Evolutionary conservation across 2,888 invertebrate genomes (phyloP).

Genomic region (Caenorhabditis zanzibari): DNA sequence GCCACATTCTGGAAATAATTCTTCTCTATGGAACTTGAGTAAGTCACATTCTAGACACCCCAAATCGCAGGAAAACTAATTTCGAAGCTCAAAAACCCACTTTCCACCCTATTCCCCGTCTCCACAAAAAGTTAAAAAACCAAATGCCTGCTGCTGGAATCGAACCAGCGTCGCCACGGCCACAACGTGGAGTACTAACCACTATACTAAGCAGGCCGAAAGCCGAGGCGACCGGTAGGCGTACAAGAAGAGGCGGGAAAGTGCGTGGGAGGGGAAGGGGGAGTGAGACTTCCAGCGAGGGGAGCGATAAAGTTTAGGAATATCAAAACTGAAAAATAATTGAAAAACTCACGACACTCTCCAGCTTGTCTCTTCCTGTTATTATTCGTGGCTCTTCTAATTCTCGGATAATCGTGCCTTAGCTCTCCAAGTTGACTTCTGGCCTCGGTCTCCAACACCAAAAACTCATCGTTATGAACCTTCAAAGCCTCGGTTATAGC

Average conservation of each 20-base stretch:
- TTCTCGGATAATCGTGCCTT: slow-evolving; percentile 37
- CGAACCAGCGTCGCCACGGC: slow-evolving; percentile 81
- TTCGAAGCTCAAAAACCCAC: not conserved
- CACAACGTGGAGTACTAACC: slow-evolving; percentile 82
- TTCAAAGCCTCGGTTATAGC: slow-evolving; percentile 57
- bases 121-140: slow-evolving; percentile 24
- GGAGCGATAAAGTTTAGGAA: not conserved
- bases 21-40: too few species aligned
- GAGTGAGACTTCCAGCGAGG: too few species aligned
- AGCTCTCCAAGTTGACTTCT: slow-evolving; percentile 53
- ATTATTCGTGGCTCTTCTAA: slow-evolving; percentile 44
- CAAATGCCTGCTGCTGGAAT: slow-evolving; percentile 73
- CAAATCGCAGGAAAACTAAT: not conserved
- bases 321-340: not conserved
- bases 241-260: too few species aligned
- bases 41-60: too few species aligned
- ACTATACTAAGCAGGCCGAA: slow-evolving; percentile 77
- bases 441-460: slow-evolving; percentile 62
- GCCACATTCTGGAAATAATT: slow-evolving; percentile 61
- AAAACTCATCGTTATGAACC: slow-evolving; percentile 68
- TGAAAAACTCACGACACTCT: slow-evolving; percentile 60
- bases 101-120: not conserved
- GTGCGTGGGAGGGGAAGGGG: too few species aligned
- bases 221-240: not conserved
- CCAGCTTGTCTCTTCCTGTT: slow-evolving; percentile 57